Evolutionary conservation across 2,888 invertebrate genomes (phyloP).

Genomic region (Malthinus seriepunctatus): DNA sequence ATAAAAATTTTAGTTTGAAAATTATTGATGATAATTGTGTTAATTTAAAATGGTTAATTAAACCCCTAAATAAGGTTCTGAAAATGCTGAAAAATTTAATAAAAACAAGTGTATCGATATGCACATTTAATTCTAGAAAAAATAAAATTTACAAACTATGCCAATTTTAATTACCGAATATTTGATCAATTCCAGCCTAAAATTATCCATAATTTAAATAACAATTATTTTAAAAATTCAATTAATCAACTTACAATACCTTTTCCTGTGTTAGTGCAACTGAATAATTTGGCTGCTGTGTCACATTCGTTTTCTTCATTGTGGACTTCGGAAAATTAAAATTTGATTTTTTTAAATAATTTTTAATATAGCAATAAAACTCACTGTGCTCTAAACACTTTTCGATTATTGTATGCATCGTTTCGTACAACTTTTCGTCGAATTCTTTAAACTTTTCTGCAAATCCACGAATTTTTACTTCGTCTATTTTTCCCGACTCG

Average conservation of each 20-base stretch:
- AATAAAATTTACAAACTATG: too few relatives aligned
- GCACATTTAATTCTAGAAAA: too few relatives aligned
- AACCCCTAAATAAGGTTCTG: too few relatives aligned
- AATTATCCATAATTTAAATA: not conserved
- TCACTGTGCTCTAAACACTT: constrained; percentile 29
- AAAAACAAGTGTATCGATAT: too few relatives aligned
- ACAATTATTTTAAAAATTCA: not conserved
- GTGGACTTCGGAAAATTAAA: constrained; percentile 9
- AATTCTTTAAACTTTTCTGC: constrained; percentile 22
- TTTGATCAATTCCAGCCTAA: not conserved
- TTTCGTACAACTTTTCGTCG: constrained; percentile 26
- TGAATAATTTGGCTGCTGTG: constrained; percentile 18
- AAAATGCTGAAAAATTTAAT: too few relatives aligned
- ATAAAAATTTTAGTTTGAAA: too few relatives aligned
- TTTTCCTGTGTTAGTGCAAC: constrained; percentile 10
- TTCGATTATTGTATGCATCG: constrained; percentile 26
- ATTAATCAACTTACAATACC: constrained; percentile 3
- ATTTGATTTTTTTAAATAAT: not conserved
- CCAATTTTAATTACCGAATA: not conserved
- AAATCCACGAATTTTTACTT: too few relatives aligned
- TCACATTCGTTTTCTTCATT: constrained; percentile 23
- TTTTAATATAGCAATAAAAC: not conserved
- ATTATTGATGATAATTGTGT: too few relatives aligned
- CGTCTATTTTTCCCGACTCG: too few relatives aligned
- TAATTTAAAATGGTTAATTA: too few relatives aligned